Evolutionary conservation across 2,797 vertebrate genomes (phyloP), one percentile per base, ranked within the genome.

Genomic region (Ibycter americanus): DNA sequence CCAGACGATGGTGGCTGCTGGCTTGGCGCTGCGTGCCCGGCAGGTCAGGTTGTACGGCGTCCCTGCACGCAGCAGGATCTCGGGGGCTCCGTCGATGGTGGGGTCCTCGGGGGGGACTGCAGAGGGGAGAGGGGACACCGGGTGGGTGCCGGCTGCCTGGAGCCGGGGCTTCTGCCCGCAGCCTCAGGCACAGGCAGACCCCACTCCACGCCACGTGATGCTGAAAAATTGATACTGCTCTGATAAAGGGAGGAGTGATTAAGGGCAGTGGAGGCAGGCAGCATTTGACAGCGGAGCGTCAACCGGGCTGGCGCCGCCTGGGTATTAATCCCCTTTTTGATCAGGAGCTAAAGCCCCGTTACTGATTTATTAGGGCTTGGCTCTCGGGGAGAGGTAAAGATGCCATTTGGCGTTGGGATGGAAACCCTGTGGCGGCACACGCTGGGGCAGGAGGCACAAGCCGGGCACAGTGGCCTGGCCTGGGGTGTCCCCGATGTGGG

Each of bases 21-120:
- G 99, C 92, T 99, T 99, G 96, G 99, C 99, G 4, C 98, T 99
- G 32, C 98, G 98, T 10, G 99, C 99, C 77, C 98, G 97, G 86
- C 99, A 99, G 2, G 99, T 99, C 96, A 99, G 98, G 97, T 99
- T 99, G 98, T 98, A 98, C 0, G 98, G 98, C 0, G 97, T 98
- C n/a, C 99, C 99, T 0, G 99, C 99, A 36, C 98, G 98, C 91
- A 99, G 97, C 93, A 99, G 97, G 63, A 99, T 98, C 97, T 99
- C 99, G 0, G 99, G 99, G 80, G 98, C 97, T 1, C 99, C 99
- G 1, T 99, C 99, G 6, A 99, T 99, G 88, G 98, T 98, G 6
- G 99, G 99, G 94, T 99, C 99, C 87, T 99, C 99, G 0, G 99
- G 99, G 38, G 99, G 99, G 77, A 99, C 99, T 99, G 97, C 15